A percentile compares a stretch with the other conserved stretches of the same genome.
These are phyloP conservation scores for Epinephelus coioides DNA, from an alignment of 2,797 vertebrate genomes.

Conservation along the genomic window DNA sequence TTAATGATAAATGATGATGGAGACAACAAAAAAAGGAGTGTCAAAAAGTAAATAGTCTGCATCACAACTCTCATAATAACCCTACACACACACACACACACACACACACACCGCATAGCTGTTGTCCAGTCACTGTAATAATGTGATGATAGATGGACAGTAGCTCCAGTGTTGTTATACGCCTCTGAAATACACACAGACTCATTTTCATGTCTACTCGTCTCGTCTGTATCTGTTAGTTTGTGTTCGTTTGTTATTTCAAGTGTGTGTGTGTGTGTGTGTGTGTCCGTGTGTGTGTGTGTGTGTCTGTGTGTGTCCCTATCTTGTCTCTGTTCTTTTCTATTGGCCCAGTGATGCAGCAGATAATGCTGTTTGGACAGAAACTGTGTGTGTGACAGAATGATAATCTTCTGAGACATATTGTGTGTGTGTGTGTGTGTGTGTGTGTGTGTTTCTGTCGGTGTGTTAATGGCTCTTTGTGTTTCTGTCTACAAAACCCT, in stretches of 20 bases:
- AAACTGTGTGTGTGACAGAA: constrained; percentile 43
- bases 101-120: constrained; percentile 68
- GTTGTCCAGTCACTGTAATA: constrained; percentile 72
- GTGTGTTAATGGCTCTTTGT: constrained; percentile 11
- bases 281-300: constrained; percentile 15
- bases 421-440: constrained; percentile 17
- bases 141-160: constrained; percentile 64
- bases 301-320: neutral
- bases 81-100: constrained; percentile 27
- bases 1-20: neutral
- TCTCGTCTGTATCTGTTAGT: constrained; percentile 29
- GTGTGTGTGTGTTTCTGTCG: neutral
- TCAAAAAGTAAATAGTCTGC: neutral
- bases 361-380: constrained; percentile 65
- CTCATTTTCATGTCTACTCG: constrained; percentile 20
- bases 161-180: constrained; percentile 55
- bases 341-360: constrained; percentile 48
- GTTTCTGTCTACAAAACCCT: constrained; percentile 3
- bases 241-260: constrained; percentile 36
- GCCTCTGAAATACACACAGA: constrained; percentile 48
- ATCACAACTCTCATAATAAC: neutral
- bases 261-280: constrained; percentile 23
- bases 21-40: neutral
- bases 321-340: constrained; percentile 37
- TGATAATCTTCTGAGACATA: constrained; percentile 46